Percentiles rank a stretch among this genome's conserved stretches.
Evolutionary conservation across 2,113 vertebrate species (phyloP).

Genomic region (Phalacrocorax brasilianus): DNA sequence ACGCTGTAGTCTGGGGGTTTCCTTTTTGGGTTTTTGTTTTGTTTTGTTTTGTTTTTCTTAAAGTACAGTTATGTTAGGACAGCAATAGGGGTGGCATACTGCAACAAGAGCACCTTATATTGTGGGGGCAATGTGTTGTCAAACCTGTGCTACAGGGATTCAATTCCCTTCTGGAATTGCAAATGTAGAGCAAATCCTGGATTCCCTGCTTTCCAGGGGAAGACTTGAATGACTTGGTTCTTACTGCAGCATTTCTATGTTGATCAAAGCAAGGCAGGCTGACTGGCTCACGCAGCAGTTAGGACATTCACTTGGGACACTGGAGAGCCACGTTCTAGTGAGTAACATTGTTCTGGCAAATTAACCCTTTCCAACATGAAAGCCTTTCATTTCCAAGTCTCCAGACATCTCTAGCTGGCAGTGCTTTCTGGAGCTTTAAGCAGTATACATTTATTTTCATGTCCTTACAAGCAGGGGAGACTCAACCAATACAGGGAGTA

Average conservation of each 20-base stretch:
- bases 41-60: not conserved
- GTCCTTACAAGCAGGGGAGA: not conserved
- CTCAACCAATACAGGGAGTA: not conserved
- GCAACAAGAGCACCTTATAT: not conserved
- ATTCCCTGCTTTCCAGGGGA: not conserved
- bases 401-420: not conserved
- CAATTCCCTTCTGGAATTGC: not conserved
- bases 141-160: not conserved
- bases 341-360: not conserved
- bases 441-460: not conserved
- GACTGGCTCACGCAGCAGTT: not conserved
- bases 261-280: not conserved
- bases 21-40: not conserved
- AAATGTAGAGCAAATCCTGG: not conserved
- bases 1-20: not conserved
- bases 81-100: not conserved
- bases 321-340: not conserved
- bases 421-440: not conserved
- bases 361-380: not conserved
- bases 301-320: not conserved
- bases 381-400: not conserved
- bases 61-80: not conserved
- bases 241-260: not conserved
- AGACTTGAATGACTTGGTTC: not conserved
- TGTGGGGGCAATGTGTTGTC: not conserved